phyloP scores from a whole-genome alignment of 2,113 vertebrate species.

The Hoplias malabaricus region DNA sequence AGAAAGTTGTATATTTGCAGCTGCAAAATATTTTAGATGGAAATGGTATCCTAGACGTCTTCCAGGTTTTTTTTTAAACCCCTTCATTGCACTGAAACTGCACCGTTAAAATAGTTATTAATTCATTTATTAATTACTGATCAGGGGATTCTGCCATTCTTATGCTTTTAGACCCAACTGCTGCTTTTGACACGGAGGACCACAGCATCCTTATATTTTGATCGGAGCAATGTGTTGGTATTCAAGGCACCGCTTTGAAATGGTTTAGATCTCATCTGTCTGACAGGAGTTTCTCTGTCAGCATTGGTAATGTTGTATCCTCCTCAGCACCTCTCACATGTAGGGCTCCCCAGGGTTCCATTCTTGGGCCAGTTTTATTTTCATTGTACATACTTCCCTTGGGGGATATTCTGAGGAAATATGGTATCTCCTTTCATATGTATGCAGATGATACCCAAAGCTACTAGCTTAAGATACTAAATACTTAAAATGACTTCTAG shows the following conservation, averaged over 20 bases:
- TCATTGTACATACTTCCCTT: no score
- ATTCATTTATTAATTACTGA: slow-evolving; percentile 13
- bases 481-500: not conserved
- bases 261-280: not conserved
- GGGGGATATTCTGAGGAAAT: no score
- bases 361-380: no score
- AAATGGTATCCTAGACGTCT: not conserved
- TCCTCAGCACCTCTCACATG: no score
- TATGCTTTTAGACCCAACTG: not conserved
- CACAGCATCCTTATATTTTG: not conserved
- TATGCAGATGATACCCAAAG: slow-evolving; percentile 9
- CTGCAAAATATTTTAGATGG: not conserved
- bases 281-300: no score
- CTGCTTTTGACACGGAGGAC: not conserved
- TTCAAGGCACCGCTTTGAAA: not conserved
- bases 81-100: slow-evolving; percentile 19
- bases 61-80: slow-evolving; percentile 18
- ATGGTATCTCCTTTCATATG: no score
- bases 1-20: not conserved
- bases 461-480: not conserved
- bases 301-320: no score
- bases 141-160: not conserved
- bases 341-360: no score
- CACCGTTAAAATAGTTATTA: slow-evolving; percentile 14
- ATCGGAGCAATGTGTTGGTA: not conserved